Base-by-base conservation (phyloP, 2,113 vertebrate species). In the Arenaria interpres region DNA sequence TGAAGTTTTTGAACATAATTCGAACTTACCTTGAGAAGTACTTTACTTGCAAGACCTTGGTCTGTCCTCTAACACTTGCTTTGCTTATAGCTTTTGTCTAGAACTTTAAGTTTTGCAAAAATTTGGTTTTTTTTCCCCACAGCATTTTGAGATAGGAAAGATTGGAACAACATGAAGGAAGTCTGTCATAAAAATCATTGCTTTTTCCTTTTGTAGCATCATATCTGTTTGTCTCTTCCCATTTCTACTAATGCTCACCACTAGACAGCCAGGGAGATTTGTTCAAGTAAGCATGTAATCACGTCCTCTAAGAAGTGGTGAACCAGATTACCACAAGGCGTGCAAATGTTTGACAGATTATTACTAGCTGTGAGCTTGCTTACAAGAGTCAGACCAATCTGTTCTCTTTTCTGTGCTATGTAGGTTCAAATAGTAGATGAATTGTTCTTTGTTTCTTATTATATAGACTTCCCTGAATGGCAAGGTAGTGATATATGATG, bases 241-340 rank as follows among this genome's bases (percentile, higher is more conserved):
- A 3, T 94, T 95, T 62, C 72, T 76, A 63, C 82, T 86, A 81
- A 85, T 68, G 88, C 85, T 86, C 30, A 88, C 90, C 86, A 76
- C 90, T 96, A 95, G 88, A 90, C 88, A 96, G 62, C 45, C 67
- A 89, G 88, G 89, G 91, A 96, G 88, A 95, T 91, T 93, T 96
- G 96, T 90, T 95, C 95, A 95, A 93, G 90, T 94, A 95, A 90
- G 90, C 80, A 84, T 92, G 90, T 94, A 92, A 94, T 96, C 92
- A 71, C 3, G 3, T 95, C 88, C 79, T 96, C 85, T 95, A 86
- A 90, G 92, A 95, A 93, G 96, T 92, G 92, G 90, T 93, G 90
- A 90, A 95, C 96, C 85, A 90, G 95, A 90, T 92, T 95, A 94
- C 79, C 83, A 91, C 82, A 24, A 77, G 82, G 85, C 15, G 9